Base-by-base conservation (phyloP, 2,888 invertebrate species). In the Eupithecia subumbrata region DNA sequence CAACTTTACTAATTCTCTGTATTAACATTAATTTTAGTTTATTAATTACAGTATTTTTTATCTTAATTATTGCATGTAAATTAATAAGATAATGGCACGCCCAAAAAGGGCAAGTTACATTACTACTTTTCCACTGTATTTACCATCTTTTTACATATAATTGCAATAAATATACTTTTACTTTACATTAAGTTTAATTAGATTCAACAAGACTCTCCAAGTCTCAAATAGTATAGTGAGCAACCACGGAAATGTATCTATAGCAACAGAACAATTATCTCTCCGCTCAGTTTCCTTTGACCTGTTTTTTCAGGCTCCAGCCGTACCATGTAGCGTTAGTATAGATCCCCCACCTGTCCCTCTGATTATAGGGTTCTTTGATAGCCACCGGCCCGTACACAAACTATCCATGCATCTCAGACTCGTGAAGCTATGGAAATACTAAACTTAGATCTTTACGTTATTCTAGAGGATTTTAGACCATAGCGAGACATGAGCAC, bases 371-470 rank as follows among this genome's bases (percentile, higher is more conserved):
- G 60, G n/a, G 66, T n/a, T 30, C 66, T 67, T 67, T 67, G 66
- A 67, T 37, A 30, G 56, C 67, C 71, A 73, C 71, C 71, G 68
- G 67, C 14, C 68, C 71, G 76, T 76, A 60, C 63, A 37, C 40
- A 12, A 66, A 63, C 60, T 43, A 43, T 66, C 52, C 48, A 60
- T 40, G 70, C 56, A 56, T 43, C 43, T 48, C 22, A 56, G 60
- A 25, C 66, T 43, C 25, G 68, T 34, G 45, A 37, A 45, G 60
- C 43, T 34, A 71, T 67, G 48, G 40, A 48, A 37, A 43, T 68
- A 16, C 67, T 22, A n/a, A n/a, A 34, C 34, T 7, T n/a, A n/a
- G n/a, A 5, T 5, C n/a, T 40, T 67, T 1, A 37, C 66, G 7
- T 34, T 56, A 56, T 22, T 56, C 56, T 22, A 12, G 22, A 14